Evolutionary conservation across 2,113 vertebrate genomes (phyloP).

Genomic region (Rhinoptilus africanus): DNA sequence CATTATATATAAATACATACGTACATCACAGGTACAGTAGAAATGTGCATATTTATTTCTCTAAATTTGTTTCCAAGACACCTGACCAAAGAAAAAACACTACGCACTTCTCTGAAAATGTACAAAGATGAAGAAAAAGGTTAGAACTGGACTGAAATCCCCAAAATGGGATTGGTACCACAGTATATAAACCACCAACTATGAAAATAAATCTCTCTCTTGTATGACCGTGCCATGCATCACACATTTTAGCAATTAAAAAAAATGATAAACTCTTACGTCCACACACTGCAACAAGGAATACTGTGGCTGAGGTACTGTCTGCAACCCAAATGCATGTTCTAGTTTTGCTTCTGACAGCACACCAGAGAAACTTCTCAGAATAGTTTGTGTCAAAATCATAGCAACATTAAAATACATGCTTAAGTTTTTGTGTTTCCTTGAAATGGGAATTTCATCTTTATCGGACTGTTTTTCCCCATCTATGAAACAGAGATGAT

Average conservation of each 20-base stretch:
- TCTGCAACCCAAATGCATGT: neutral
- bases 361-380: neutral
- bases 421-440: neutral
- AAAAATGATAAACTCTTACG: neutral
- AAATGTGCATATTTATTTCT: neutral
- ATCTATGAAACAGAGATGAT: neutral
- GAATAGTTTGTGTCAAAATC: neutral
- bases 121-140: neutral
- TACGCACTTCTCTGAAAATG: neutral
- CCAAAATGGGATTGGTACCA: neutral
- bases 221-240: neutral
- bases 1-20: neutral
- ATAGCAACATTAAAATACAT: neutral
- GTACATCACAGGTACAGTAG: neutral
- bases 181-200: neutral
- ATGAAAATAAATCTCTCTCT: neutral
- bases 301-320: neutral
- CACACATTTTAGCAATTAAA: neutral
- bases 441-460: neutral
- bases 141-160: neutral
- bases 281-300: neutral
- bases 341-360: neutral
- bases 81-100: neutral
- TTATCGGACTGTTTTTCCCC: neutral
- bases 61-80: neutral